Base-by-base conservation (phyloP, 2,888 invertebrate species). In the Rhogogaster chlorosoma region DNA sequence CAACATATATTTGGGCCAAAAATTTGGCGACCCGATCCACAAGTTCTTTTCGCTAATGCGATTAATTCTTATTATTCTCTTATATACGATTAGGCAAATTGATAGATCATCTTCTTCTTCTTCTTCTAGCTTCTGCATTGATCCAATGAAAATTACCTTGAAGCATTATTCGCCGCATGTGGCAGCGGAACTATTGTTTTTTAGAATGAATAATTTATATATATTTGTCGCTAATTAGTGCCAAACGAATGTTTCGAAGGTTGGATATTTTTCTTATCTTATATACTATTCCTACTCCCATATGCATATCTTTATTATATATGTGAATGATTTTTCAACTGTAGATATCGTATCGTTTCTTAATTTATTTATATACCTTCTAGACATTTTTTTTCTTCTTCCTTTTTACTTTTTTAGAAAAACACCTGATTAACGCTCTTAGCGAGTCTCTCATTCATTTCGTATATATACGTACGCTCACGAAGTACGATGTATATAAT, bases 211-310 rank as follows among this genome's bases (percentile, higher is more conserved):
- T 71, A 36, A 71, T 71, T 71, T 38, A 71, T 71, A 36, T n/a
- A 71, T 10, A n/a, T 18, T 32, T 36, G 32, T 32, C n/a, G 70
- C 70, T 71, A 71, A 71, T 71, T 71, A 38, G n/a, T 71, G 38
- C 70, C 70, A 71, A 71, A 71, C 38, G 70, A 71, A 71, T n/a
- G 29, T 71, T 71, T 71, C 70, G 70, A 61, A 61, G 61, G 61
- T 61, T 61, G 26, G 22, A 4, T 26, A 26, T 22, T 32, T 70
- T 36, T n/a, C 2, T 32, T 36, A 36, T 18, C 15, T 29, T 9
- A n/a, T n/a, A n/a, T n/a, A 42, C 2, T 10, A 42, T 12, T 12
- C 42, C 42, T 42, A 42, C 12, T 42, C 12, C 42, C 0, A 42
- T 42, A 42, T 42, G 10, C 12, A 42, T 42, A 42, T 42, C 42